Evolutionary conservation across 2,113 vertebrate genomes (phyloP).

Genomic region (Tyrannus savana): DNA sequence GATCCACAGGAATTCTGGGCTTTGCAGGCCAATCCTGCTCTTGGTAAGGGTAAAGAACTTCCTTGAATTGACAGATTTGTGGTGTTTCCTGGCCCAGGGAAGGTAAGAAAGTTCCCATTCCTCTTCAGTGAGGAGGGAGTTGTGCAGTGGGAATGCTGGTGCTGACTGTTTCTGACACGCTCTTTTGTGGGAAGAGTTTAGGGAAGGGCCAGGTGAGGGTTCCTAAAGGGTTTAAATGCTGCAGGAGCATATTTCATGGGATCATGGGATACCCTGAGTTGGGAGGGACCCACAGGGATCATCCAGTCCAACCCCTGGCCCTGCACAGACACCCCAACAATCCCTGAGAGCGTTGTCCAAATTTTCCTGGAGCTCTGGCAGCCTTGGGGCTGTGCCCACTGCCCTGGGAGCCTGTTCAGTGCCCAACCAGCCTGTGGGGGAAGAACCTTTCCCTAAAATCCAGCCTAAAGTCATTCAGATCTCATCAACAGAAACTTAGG

Average conservation of each 20-base stretch:
- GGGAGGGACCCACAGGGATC: background rate
- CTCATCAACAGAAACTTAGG: background rate
- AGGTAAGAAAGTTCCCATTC: background rate
- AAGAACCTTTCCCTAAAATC: background rate
- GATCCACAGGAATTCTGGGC: background rate
- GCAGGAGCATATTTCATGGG: background rate
- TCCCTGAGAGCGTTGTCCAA: background rate
- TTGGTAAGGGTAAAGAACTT: background rate
- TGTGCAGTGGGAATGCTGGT: background rate
- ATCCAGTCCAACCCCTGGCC: background rate
- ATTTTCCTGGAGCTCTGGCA: accelerated
- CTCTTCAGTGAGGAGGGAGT: background rate
- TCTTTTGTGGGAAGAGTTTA: background rate
- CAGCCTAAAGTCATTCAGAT: background rate
- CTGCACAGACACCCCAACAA: background rate
- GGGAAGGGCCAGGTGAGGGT: background rate
- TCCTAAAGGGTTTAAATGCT: background rate
- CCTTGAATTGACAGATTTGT: background rate
- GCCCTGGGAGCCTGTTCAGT: background rate
- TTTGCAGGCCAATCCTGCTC: background rate
- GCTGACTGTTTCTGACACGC: background rate
- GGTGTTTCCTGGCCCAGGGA: background rate
- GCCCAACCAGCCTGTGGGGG: background rate
- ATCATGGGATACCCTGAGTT: background rate
- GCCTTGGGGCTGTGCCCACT: accelerated